Percentiles rank a stretch among this genome's conserved stretches.
Evolutionary conservation across 2,113 vertebrate genomes (phyloP).

Genomic region (Eretmochelys imbricata): DNA sequence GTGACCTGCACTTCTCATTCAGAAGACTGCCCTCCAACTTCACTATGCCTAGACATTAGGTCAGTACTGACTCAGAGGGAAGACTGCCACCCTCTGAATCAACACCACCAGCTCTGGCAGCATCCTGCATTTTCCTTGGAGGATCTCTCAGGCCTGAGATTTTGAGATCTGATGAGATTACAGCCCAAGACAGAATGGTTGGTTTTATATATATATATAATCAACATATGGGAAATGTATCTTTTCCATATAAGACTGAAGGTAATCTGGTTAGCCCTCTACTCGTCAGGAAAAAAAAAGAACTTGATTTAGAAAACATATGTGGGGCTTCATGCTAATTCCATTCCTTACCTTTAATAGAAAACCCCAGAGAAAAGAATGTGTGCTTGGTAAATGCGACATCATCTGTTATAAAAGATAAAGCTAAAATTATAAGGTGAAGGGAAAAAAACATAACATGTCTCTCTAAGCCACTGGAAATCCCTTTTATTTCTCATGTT

Average conservation of each 20-base stretch:
- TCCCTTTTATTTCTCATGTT: background rate
- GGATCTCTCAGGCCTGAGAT: background rate
- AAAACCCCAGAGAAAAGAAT: slow-evolving; percentile 42
- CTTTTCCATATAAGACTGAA: background rate
- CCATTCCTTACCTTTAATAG: slow-evolving; percentile 14
- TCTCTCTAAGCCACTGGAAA: background rate
- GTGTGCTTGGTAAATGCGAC: slow-evolving; percentile 1
- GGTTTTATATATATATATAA: fast-evolving
- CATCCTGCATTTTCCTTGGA: background rate
- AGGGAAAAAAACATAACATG: background rate
- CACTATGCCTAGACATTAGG: background rate
- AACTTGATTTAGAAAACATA: slow-evolving; percentile 50
- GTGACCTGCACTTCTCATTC: background rate
- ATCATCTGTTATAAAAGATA: slow-evolving; percentile 49
- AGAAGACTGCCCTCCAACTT: background rate
- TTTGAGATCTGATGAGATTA: background rate
- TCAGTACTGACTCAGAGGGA: slow-evolving; percentile 13
- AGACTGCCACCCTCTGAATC: background rate
- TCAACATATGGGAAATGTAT: slow-evolving; percentile 43
- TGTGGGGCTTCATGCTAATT: slow-evolving; percentile 16
- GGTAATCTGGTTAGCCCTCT: background rate
- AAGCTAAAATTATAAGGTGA: slow-evolving; percentile 5
- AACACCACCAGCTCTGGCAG: background rate
- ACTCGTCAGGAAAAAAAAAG: background rate
- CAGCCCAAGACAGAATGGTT: background rate